phyloP scores from a whole-genome alignment of 92 coral and sea anemone species.

The Phenganax marumi region DNA sequence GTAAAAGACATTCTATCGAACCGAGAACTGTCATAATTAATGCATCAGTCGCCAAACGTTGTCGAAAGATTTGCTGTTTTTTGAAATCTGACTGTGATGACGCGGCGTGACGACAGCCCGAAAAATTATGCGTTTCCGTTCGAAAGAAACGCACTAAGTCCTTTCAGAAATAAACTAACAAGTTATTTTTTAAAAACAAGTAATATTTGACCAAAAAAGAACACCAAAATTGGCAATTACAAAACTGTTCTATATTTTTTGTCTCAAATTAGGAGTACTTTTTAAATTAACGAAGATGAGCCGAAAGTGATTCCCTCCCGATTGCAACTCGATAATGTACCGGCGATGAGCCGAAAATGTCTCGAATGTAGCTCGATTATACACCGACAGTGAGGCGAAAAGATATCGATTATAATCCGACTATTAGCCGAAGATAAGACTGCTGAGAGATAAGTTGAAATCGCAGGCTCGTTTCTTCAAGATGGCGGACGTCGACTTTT shows the following conservation, averaged over 20 bases:
- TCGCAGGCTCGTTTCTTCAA: conserved; percentile 18
- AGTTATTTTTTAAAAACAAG: neutral
- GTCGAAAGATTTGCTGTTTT: neutral
- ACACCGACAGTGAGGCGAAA: too few relatives aligned
- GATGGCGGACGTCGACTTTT: conserved; percentile 18
- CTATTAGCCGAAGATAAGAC: neutral
- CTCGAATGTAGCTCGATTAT: too few relatives aligned
- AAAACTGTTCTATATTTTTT: neutral
- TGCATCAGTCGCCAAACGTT: neutral
- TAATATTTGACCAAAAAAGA: neutral
- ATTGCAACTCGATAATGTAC: too few relatives aligned
- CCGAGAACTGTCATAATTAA: neutral
- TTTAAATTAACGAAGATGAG: neutral
- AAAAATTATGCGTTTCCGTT: neutral
- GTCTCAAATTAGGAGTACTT: neutral
- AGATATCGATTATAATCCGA: neutral
- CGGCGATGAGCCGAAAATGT: too few relatives aligned
- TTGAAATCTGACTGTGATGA: neutral
- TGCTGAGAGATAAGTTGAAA: neutral
- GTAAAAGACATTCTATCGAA: neutral
- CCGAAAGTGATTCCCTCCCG: neutral
- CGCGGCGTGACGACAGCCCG: neutral
- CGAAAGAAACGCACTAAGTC: neutral
- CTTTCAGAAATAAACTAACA: neutral
- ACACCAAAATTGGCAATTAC: neutral